Percentiles rank a stretch among this genome's conserved stretches.
phyloP scores from a whole-genome alignment of 2,113 vertebrate species.

The Hyla sarda region DNA sequence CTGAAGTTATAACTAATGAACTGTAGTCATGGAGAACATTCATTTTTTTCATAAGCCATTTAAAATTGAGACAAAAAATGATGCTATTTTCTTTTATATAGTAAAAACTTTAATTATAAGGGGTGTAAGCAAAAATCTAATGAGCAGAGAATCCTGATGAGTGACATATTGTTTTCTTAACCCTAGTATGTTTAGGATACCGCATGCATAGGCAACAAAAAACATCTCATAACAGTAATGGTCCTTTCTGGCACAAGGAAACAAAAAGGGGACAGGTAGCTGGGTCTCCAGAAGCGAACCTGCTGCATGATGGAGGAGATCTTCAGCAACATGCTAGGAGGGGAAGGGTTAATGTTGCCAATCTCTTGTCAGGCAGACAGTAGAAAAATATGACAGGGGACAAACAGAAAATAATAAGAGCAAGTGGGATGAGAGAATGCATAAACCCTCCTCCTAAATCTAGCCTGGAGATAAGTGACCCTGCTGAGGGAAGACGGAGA shows the following conservation, averaged over 20 bases:
- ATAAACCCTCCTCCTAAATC: conserved; percentile 71
- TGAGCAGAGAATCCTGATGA: background rate
- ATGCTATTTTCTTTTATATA: background rate
- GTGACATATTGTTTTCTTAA: background rate
- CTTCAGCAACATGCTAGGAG: conserved; percentile 54
- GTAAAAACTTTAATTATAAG: background rate
- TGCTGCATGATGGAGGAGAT: background rate
- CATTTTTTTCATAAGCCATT: conserved; percentile 52
- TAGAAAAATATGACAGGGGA: conserved; percentile 51
- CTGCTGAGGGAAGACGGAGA: conserved; percentile 72
- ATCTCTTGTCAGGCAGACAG: conserved; percentile 55
- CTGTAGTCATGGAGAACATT: conserved; percentile 28
- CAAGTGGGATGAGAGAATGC: conserved; percentile 64
- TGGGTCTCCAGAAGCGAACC: background rate
- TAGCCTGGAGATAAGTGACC: conserved; percentile 75
- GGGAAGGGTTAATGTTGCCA: conserved; percentile 52
- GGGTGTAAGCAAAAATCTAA: background rate
- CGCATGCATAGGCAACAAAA: background rate
- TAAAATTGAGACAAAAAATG: conserved; percentile 39
- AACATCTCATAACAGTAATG: background rate
- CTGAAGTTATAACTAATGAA: conserved; percentile 33
- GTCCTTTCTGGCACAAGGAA: background rate
- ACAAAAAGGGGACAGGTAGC: conserved; percentile 13
- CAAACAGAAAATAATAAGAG: conserved; percentile 70
- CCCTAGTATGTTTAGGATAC: background rate